Base-by-base conservation (phyloP, 2,888 invertebrate species). In the Poecilus cupreus region DNA sequence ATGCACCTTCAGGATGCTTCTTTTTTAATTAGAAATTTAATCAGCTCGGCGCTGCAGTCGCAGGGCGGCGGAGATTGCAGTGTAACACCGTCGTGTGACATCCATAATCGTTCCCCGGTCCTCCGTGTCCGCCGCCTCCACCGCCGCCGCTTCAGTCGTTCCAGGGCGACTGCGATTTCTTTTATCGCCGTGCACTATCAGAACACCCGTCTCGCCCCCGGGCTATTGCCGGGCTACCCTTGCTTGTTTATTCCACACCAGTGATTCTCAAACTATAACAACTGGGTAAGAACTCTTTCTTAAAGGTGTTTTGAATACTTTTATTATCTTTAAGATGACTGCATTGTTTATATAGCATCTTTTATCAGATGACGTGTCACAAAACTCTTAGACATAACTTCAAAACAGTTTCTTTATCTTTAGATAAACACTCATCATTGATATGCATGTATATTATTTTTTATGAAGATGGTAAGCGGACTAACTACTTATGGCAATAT, bases 161-260 rank as follows among this genome's bases (percentile, higher is more conserved):
- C 57, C 39, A 39, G 39, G 57, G 51, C 43, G 37, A 74, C 46
- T 74, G 43, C 75, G 74, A 75, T 81, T 81, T 81, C 75, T 81
- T 81, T 81, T 81, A 74, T 81, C 81, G 60, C 80, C 51, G 22
- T 72, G 37, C 72, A 72, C 80, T 80, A 80, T 80, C 80, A 80
- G 18, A 37, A 43, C 76, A 3, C 22, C 60, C 26, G 32, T 22
- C 57, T n/a, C 60, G 11, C 72, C 72, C 22, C 24, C 22, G 68
- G 68, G 79, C 79, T 79, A 79, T 79, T 70, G 79, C 39, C 49
- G 24, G 78, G 32, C 74, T 37, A 13, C 49, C 81, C 24, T 20
- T 20, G 46, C 54, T 81, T 81, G 75, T 81, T 81, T 81, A 81
- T 81, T 60, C 24, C 20, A 8, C 16, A 57, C 72, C 72, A 80